Conservation (phyloP, 2,113 vertebrate species). For the Melierax canorus region DNA sequence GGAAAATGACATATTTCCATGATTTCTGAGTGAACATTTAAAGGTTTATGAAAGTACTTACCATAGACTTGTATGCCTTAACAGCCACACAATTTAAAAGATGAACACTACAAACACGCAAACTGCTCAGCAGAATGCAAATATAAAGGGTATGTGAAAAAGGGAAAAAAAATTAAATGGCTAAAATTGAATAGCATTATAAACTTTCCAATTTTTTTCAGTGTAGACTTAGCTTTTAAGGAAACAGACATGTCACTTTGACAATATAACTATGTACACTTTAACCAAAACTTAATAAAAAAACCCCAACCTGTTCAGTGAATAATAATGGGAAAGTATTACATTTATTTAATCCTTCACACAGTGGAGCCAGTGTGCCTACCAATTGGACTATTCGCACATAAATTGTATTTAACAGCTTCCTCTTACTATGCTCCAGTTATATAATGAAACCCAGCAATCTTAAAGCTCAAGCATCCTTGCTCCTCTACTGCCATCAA, state of each 20-base stretch:
- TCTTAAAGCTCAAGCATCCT: conserved; percentile 43
- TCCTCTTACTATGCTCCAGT: conserved; percentile 65
- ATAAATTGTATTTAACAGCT: conserved; percentile 63
- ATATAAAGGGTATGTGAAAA: background rate
- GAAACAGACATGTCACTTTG: conserved; percentile 24
- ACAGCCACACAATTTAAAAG: background rate
- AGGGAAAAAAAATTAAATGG: background rate
- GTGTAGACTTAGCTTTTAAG: background rate
- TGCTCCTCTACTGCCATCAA: conserved; percentile 51
- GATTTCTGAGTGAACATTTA: background rate
- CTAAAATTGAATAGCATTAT: background rate
- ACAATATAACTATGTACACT: conserved; percentile 22
- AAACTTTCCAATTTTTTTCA: conserved; percentile 19
- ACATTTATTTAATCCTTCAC: conserved; percentile 45
- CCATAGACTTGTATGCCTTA: background rate
- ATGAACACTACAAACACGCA: background rate
- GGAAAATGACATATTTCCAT: background rate
- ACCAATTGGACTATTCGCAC: conserved; percentile 24
- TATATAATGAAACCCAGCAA: conserved; percentile 52
- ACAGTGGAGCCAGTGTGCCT: conserved; percentile 33
- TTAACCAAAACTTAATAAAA: conserved; percentile 53
- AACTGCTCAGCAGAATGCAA: background rate
- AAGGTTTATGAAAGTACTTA: background rate
- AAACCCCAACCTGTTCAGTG: background rate
- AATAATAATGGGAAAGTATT: conserved; percentile 43